Conservation (phyloP, 1,140 invertebrate genomes). For the Bombus waltoni region DNA sequence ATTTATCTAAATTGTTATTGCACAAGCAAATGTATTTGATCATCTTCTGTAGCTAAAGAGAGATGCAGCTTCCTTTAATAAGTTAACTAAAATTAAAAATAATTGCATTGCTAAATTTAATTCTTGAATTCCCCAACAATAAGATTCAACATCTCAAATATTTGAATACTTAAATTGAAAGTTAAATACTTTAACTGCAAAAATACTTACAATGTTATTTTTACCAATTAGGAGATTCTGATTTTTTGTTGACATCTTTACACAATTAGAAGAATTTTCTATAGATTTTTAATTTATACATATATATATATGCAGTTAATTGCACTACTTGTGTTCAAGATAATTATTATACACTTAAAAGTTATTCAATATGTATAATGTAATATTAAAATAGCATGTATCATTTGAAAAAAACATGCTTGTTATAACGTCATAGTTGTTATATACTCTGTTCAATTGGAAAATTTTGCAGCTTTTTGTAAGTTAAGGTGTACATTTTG, state of each 20-base stretch:
- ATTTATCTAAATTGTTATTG: not conserved
- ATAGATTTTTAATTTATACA: constrained; percentile 1
- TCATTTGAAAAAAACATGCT: not conserved
- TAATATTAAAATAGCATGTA: constrained; percentile 12
- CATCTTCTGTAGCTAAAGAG: not conserved
- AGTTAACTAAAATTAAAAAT: not conserved
- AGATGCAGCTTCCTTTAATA: not conserved
- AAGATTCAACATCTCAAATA: not conserved
- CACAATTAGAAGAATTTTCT: not conserved
- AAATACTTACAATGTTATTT: not conserved
- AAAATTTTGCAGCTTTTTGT: not conserved
- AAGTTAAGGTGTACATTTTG: constrained; percentile 21
- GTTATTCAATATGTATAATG: not conserved
- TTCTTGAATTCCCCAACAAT: not conserved
- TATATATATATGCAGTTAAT: not conserved
- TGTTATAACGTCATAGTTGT: not conserved
- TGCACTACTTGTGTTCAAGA: not conserved
- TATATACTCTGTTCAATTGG: constrained; percentile 4
- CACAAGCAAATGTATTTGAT: not conserved
- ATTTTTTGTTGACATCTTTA: not conserved
- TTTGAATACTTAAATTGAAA: not conserved
- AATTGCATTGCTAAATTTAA: not conserved
- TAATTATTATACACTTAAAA: not conserved
- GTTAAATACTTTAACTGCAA: not conserved
- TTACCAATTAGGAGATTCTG: not conserved